Evolutionary conservation across 2,113 vertebrate species (phyloP).

Genomic region (Leptobrachium ailaonicum): DNA sequence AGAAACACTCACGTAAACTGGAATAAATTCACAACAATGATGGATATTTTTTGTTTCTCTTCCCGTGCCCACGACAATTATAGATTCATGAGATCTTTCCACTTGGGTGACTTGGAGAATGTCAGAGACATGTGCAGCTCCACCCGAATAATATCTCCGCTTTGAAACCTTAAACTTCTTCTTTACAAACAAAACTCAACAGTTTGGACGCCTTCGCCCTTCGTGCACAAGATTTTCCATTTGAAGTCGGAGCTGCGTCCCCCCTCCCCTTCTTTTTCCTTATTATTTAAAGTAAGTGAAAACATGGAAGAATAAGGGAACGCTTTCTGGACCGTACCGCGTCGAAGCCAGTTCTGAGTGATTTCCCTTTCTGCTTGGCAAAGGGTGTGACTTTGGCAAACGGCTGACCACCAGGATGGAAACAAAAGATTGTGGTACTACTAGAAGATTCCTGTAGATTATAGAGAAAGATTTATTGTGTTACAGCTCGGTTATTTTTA

Average conservation of each 20-base stretch:
- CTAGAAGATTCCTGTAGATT: slow-evolving; percentile 6
- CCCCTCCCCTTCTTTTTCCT: not conserved
- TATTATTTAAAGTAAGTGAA: slow-evolving; percentile 25
- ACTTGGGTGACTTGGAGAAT: not conserved
- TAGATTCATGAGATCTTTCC: slow-evolving; percentile 21
- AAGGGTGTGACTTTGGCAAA: slow-evolving; percentile 28
- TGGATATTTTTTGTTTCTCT: not conserved
- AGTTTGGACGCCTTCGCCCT: slow-evolving; percentile 10
- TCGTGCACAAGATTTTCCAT: slow-evolving; percentile 32
- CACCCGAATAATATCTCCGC: not conserved
- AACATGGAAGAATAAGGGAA: slow-evolving; percentile 6
- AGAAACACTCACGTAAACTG: too few relatives aligned
- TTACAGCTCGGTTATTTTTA: not conserved
- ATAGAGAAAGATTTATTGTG: not conserved
- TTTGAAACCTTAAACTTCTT: slow-evolving; percentile 21
- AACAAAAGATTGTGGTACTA: slow-evolving; percentile 12
- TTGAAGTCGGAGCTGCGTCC: slow-evolving; percentile 16
- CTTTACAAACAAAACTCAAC: slow-evolving; percentile 25
- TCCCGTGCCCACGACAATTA: not conserved
- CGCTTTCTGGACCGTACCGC: not conserved
- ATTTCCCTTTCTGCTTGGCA: slow-evolving; percentile 5
- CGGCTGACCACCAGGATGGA: slow-evolving; percentile 29
- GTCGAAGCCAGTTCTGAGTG: slow-evolving; percentile 12
- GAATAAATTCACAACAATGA: slow-evolving; percentile 13
- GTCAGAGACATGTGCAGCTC: not conserved